Evolutionary conservation across 2,797 vertebrate species (phyloP).

Genomic region (Dendrocincla fuliginosa): DNA sequence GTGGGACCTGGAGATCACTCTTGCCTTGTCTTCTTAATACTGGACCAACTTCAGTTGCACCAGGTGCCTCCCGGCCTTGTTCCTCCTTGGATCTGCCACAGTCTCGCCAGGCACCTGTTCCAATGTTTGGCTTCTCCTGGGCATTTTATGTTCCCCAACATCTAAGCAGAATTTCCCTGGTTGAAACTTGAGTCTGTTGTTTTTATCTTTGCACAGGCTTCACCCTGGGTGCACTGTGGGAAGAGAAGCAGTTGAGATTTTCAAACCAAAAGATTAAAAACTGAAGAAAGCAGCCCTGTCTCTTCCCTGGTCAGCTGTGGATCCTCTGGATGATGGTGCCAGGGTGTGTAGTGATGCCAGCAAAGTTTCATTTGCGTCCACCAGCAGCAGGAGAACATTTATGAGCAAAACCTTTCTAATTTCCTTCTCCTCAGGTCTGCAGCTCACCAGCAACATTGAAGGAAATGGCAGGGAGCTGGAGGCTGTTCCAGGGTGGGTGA

Average conservation of each 20-base stretch:
- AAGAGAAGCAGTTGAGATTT: neutral
- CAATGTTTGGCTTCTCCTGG: neutral
- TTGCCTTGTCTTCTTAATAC: neutral
- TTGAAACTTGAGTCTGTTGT: neutral
- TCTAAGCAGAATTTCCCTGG: neutral
- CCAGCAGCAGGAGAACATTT: neutral
- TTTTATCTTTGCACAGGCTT: neutral
- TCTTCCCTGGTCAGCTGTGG: neutral
- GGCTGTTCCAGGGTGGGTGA: neutral
- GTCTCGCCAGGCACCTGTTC: neutral
- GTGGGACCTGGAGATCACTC: neutral
- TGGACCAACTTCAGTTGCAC: neutral
- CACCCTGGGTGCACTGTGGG: neutral
- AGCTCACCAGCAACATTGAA: neutral
- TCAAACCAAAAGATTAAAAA: neutral
- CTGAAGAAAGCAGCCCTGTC: neutral
- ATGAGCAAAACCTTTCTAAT: neutral
- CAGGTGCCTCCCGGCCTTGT: neutral
- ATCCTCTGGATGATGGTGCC: neutral
- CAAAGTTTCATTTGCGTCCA: neutral
- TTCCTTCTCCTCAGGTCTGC: neutral
- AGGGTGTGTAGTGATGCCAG: neutral
- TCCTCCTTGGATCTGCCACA: neutral
- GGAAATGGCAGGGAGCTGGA: neutral
- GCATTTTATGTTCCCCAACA: neutral